A percentile compares a stretch with the other conserved stretches of the same genome.
Evolutionary conservation across 2,888 invertebrate genomes (phyloP).

Genomic region (Ichneumon xanthorius): DNA sequence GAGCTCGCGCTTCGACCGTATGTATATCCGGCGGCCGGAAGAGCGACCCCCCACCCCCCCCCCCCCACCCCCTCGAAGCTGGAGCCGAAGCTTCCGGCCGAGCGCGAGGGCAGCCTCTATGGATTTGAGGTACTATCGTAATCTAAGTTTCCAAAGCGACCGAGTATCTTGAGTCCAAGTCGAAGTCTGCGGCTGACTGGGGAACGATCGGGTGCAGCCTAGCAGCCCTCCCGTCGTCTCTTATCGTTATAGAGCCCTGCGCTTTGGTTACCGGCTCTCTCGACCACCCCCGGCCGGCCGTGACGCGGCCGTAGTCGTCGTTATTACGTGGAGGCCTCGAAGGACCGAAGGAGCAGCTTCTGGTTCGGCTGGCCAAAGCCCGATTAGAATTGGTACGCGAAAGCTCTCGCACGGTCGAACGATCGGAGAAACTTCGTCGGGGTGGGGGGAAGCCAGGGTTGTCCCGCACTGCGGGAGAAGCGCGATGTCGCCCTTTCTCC

Average conservation of each 20-base stretch:
- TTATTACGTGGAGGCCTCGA: slow-evolving; percentile 57
- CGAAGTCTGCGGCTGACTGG: slow-evolving; percentile 68
- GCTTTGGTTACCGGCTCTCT: slow-evolving; percentile 17
- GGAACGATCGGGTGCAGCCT: slow-evolving; percentile 22
- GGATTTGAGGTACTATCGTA: slow-evolving; percentile 59
- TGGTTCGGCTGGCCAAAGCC: slow-evolving; percentile 37
- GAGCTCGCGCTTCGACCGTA: slow-evolving; percentile 46
- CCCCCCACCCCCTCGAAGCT: slow-evolving; percentile 6
- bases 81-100: slow-evolving; percentile 12
- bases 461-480: not conserved
- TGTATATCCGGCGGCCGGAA: slow-evolving; percentile 57
- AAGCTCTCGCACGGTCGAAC: not conserved
- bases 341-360: slow-evolving; percentile 53
- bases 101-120: slow-evolving; percentile 12
- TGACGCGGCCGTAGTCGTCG: slow-evolving; percentile 10
- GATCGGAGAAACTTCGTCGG: slow-evolving; percentile 11
- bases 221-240: not conserved
- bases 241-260: not conserved
- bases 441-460: not conserved
- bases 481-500: not conserved
- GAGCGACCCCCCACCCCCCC: slow-evolving; percentile 19
- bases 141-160: slow-evolving; percentile 72
- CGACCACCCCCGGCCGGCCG: not conserved
- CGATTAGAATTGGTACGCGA: slow-evolving; percentile 76
- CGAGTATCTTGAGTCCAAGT: slow-evolving; percentile 69